Conservation (phyloP, 1,140 invertebrate genomes). For the Pseudomyrmex sp. region DNA sequence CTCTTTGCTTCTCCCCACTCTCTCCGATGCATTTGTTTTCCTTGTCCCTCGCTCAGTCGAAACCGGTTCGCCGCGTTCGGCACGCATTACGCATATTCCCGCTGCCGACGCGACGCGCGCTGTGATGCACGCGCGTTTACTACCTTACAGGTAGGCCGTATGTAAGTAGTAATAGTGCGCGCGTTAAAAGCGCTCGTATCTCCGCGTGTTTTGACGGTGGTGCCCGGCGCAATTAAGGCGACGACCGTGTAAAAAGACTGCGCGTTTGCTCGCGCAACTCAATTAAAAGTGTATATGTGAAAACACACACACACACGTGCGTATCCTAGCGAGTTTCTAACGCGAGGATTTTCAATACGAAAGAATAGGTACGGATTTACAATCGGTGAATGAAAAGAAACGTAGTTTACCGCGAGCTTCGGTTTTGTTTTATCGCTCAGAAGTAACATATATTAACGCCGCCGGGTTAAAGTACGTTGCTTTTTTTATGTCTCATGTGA, state of each 20-base stretch:
- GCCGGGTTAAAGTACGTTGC: too few species aligned
- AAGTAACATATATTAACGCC: too few species aligned
- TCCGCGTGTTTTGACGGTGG: slow-evolving; percentile 10
- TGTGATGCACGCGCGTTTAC: too few species aligned
- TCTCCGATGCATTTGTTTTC: slow-evolving; percentile 33
- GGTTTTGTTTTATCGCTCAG: too few species aligned
- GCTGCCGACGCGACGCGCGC: not conserved
- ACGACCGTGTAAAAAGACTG: slow-evolving; percentile 31
- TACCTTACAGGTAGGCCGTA: too few species aligned
- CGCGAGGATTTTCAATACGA: too few species aligned
- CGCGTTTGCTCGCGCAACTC: not conserved
- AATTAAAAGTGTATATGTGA: not conserved
- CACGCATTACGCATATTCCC: not conserved
- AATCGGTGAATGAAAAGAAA: not conserved
- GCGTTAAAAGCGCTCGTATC: not conserved
- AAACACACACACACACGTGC: too few species aligned
- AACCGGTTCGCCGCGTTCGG: not conserved
- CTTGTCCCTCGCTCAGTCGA: slow-evolving; percentile 41
- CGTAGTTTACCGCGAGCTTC: too few species aligned
- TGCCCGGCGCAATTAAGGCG: not conserved
- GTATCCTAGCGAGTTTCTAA: too few species aligned
- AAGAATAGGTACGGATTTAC: not conserved
- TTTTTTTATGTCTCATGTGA: too few species aligned
- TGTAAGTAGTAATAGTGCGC: too few species aligned
- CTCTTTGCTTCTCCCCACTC: not conserved